Evolutionary conservation across 2,888 invertebrate species (phyloP).

Genomic region (Sphaerophoria taeniata): DNA sequence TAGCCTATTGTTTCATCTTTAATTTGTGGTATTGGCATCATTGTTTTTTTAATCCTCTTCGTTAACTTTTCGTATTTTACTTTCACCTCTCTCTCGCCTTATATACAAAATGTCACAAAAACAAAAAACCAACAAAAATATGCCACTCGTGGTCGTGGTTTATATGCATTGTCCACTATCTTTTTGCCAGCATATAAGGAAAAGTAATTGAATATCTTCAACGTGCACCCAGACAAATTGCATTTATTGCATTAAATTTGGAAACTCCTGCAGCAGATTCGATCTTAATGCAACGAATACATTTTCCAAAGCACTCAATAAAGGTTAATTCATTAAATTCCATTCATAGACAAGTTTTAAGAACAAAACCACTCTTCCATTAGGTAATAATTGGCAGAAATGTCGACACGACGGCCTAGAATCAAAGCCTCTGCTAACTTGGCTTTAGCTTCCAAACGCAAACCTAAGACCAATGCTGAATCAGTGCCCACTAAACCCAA

Average conservation of each 20-base stretch:
- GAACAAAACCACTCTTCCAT: background rate
- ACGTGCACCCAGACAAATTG: slow-evolving; percentile 20
- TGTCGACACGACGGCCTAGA: slow-evolving; percentile 88
- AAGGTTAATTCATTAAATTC: background rate
- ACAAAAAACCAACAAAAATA: slow-evolving; percentile 32
- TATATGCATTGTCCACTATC: background rate
- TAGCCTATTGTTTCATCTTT: too few species aligned
- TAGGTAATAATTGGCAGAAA: slow-evolving; percentile 76
- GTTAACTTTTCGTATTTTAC: background rate
- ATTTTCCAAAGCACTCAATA: background rate
- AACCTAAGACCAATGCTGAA: slow-evolving; percentile 62
- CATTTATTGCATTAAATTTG: slow-evolving; percentile 9
- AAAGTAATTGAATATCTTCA: slow-evolving; percentile 19
- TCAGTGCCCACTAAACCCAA: background rate
- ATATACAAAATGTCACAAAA: slow-evolving; percentile 67
- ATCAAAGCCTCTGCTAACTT: slow-evolving; percentile 90
- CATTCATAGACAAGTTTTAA: background rate
- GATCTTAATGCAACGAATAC: background rate
- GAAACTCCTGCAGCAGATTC: background rate
- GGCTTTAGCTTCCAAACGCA: slow-evolving; percentile 74
- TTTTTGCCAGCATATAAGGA: slow-evolving; percentile 40
- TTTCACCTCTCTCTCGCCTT: background rate
- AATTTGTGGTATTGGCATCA: slow-evolving; percentile 25
- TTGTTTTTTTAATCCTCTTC: background rate
- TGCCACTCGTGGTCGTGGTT: slow-evolving; percentile 40